phyloP scores from a whole-genome alignment of 2,888 invertebrate species.

The Oasisia sp. region DNA sequence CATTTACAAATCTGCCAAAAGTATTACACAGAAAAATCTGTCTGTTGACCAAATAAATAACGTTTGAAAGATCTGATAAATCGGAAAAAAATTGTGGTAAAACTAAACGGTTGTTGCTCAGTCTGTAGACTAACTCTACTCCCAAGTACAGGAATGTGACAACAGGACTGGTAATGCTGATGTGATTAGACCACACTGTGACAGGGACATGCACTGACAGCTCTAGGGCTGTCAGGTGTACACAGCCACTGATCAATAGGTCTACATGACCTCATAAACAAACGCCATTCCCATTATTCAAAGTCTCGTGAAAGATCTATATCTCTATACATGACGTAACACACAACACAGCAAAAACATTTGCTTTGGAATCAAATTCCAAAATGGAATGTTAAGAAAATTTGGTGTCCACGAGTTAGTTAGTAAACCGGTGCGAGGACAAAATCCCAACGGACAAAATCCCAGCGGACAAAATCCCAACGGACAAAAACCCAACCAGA shows the following conservation, averaged over 20 bases:
- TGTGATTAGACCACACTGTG: not conserved
- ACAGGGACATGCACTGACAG: not conserved
- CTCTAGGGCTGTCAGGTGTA: not conserved
- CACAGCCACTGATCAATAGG: not conserved
- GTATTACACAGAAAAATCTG: too few species aligned
- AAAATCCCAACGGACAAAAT: too few species aligned
- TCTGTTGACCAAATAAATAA: too few species aligned
- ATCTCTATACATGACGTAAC: too few species aligned
- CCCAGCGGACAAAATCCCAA: too few species aligned
- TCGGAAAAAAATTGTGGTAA: not conserved
- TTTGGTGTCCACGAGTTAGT: not conserved
- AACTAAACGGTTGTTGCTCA: not conserved
- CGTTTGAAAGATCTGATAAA: not conserved
- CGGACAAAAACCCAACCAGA: too few species aligned
- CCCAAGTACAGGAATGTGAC: not conserved
- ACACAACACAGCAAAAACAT: not conserved
- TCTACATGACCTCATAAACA: not conserved
- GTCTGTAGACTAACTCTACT: not conserved
- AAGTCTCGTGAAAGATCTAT: not conserved
- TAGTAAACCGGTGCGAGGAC: too few species aligned
- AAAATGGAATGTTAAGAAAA: not conserved
- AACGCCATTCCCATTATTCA: not conserved
- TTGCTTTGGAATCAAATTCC: not conserved
- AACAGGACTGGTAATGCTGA: not conserved
- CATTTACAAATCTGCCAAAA: too few species aligned